Conservation (phyloP, 2,797 vertebrate genomes). For the Nyctibius grandis region DNA sequence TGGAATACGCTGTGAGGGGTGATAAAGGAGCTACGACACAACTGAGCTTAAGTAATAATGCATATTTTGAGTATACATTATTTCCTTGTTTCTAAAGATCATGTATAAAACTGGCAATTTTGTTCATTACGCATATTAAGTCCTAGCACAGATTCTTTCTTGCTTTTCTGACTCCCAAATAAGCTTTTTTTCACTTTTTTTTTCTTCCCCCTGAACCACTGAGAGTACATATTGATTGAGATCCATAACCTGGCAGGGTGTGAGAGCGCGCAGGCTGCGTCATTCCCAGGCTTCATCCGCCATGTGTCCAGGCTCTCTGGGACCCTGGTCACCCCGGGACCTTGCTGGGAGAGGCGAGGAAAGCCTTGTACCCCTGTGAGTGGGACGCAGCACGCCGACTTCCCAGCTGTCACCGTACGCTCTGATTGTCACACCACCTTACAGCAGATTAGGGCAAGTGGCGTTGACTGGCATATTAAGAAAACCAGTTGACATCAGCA, state of each 20-base stretch:
- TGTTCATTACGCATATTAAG: background rate
- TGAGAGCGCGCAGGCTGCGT: constrained; percentile 68
- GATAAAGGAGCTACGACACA: background rate
- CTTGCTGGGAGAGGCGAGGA: background rate
- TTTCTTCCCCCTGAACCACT: background rate
- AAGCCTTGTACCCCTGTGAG: background rate
- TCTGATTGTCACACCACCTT: constrained; percentile 27
- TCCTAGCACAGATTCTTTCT: constrained; percentile 70
- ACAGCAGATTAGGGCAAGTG: constrained; percentile 19
- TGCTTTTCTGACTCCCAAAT: constrained; percentile 77
- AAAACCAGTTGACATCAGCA: constrained; percentile 25
- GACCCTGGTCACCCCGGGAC: no score
- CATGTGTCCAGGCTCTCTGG: constrained; percentile 24
- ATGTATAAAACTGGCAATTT: background rate
- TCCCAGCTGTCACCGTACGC: constrained; percentile 51
- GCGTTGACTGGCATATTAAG: constrained; percentile 36
- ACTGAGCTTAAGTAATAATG: background rate
- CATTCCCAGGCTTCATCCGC: constrained; percentile 76
- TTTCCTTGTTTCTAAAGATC: background rate
- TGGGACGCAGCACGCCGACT: background rate
- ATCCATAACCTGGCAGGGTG: constrained; percentile 61
- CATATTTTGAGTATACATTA: background rate
- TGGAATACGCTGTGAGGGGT: background rate
- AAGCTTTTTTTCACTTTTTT: constrained; percentile 58
- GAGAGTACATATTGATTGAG: constrained; percentile 66